phyloP scores from a whole-genome alignment of 2,113 vertebrate species.

The Amazona vittata region DNA sequence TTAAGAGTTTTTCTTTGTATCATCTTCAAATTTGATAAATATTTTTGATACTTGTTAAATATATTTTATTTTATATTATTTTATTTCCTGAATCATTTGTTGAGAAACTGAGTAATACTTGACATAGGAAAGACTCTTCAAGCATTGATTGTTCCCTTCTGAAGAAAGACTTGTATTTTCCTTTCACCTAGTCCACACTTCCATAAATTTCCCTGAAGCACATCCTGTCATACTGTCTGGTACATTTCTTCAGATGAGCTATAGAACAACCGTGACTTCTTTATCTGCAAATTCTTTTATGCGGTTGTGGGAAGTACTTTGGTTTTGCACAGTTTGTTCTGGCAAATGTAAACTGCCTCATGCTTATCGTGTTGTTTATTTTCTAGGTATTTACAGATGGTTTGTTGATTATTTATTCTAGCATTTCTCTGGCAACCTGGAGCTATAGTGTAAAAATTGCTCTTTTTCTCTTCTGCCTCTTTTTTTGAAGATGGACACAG shows the following conservation, averaged over 20 bases:
- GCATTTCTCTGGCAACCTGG: not conserved
- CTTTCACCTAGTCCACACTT: not conserved
- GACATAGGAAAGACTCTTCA: not conserved
- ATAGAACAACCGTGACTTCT: not conserved
- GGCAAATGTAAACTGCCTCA: slow-evolving; percentile 34
- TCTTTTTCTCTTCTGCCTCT: not conserved
- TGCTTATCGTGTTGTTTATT: slow-evolving; percentile 44
- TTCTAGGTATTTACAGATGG: slow-evolving; percentile 63
- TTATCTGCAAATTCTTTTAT: slow-evolving; percentile 31
- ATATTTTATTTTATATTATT: not conserved
- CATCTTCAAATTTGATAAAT: not conserved
- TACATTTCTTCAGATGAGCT: not conserved
- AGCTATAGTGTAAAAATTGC: not conserved
- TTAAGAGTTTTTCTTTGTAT: not conserved
- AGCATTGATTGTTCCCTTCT: not conserved
- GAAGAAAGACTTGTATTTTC: not conserved
- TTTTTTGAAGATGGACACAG: not conserved
- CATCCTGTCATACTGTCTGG: not conserved
- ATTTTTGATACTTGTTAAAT: not conserved
- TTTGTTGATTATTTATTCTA: slow-evolving; percentile 58
- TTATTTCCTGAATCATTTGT: not conserved
- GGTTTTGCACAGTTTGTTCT: slow-evolving; percentile 60
- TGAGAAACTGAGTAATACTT: not conserved
- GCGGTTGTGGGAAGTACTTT: slow-evolving; percentile 22
- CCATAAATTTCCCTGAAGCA: not conserved